phyloP scores from a whole-genome alignment of 2,113 vertebrate genomes.

The Morone chrysops region DNA sequence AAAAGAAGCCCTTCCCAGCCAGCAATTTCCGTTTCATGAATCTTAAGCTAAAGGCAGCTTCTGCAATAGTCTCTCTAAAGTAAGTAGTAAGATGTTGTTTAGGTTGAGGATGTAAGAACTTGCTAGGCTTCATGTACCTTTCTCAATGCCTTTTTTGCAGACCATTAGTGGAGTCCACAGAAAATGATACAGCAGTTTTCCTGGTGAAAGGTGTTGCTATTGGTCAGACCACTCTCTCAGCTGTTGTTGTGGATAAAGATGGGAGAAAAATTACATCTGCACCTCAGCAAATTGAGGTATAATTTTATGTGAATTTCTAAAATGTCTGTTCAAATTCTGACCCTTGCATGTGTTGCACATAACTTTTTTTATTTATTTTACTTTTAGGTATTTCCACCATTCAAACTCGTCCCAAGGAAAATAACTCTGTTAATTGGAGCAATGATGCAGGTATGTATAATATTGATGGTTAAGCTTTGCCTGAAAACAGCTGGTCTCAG shows the following conservation, averaged over 20 bases:
- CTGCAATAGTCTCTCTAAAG: conserved; percentile 90
- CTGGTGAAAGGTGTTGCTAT: conserved; percentile 87
- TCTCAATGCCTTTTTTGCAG: conserved; percentile 69
- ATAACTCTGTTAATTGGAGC: conserved; percentile 93
- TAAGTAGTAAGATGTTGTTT: conserved; percentile 80
- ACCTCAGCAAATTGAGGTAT: conserved; percentile 93
- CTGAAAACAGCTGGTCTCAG: conserved; percentile 28
- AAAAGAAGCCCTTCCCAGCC: conserved; percentile 92
- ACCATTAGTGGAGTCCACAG: conserved; percentile 83
- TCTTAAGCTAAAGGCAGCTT: conserved; percentile 90
- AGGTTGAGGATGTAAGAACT: not conserved
- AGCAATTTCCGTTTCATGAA: conserved; percentile 92
- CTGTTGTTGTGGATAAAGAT: conserved; percentile 85
- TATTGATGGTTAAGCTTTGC: not conserved
- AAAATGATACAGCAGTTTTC: conserved; percentile 89
- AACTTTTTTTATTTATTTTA: not conserved
- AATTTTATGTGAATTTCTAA: not conserved
- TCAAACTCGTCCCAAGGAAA: conserved; percentile 91
- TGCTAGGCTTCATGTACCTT: not conserved
- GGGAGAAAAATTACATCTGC: conserved; percentile 87
- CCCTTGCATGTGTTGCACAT: not conserved
- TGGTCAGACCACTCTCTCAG: conserved; percentile 92
- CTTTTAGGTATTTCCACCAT: conserved; percentile 93
- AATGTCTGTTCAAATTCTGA: not conserved
- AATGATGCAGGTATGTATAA: conserved; percentile 89